Percentiles rank a stretch among this genome's conserved stretches.
Evolutionary conservation across 2,113 vertebrate species (phyloP).

Genomic region (Steatornis caripensis): DNA sequence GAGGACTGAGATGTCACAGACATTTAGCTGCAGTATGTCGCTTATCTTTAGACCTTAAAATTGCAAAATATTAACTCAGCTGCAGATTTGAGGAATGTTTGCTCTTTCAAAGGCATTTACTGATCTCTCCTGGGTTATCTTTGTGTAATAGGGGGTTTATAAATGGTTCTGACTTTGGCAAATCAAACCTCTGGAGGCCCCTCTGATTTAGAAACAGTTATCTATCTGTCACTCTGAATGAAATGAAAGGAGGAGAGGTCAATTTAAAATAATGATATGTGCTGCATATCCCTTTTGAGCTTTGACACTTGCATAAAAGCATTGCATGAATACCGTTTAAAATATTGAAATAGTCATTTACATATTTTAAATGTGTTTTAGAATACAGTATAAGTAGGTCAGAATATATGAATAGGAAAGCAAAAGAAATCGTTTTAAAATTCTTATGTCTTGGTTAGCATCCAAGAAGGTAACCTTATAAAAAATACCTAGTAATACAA

Average conservation of each 20-base stretch:
- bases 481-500: neutral
- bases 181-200: neutral
- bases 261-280: neutral
- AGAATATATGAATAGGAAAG: neutral
- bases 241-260: neutral
- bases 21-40: neutral
- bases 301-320: neutral
- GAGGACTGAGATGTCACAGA: neutral
- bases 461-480: neutral
- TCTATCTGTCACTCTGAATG: neutral
- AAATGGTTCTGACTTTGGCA: neutral
- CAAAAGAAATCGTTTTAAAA: neutral
- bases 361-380: neutral
- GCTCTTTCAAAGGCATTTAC: neutral
- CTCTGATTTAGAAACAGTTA: neutral
- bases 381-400: neutral
- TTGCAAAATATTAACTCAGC: neutral
- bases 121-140: neutral
- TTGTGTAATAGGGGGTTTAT: neutral
- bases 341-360: neutral
- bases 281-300: neutral
- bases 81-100: neutral
- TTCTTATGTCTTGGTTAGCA: neutral
- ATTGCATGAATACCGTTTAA: neutral
- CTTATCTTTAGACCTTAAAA: neutral